These are phyloP conservation scores for Phallusia fumigata DNA, from an alignment of 23 tunicate genomes.

Conservation along the genomic window DNA sequence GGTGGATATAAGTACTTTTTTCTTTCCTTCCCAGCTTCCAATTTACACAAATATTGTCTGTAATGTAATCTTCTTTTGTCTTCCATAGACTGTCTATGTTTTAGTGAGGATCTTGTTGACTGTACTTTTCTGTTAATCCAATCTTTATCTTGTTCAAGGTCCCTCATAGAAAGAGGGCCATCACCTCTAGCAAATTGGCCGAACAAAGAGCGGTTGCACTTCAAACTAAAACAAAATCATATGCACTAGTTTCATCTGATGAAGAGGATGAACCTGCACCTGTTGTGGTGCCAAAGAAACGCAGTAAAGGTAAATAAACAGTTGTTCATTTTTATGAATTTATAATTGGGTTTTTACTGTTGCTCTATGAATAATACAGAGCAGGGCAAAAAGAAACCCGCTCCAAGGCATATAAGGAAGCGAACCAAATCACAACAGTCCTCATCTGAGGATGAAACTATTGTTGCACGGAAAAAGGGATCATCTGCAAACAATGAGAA, in stretches of 20 bases:
- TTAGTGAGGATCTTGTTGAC: too few relatives aligned
- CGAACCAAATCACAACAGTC: constrained; percentile 51
- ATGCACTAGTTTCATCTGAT: constrained; percentile 71
- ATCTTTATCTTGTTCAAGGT: constrained; percentile 28
- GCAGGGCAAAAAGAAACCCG: constrained; percentile 11
- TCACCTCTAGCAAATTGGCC: constrained; percentile 42
- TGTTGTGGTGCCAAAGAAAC: constrained; percentile 2
- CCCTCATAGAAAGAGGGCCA: constrained; percentile 67
- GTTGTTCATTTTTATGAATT: background rate
- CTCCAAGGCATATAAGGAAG: constrained; percentile 36
- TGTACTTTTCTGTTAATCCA: too few relatives aligned
- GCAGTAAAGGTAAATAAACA: background rate
- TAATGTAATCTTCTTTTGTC: too few relatives aligned
- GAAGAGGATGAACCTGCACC: constrained; percentile 51
- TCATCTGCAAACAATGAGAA: background rate
- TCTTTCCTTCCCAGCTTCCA: too few relatives aligned
- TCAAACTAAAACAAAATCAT: constrained; percentile 55
- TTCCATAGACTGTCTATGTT: too few relatives aligned
- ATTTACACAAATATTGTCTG: too few relatives aligned
- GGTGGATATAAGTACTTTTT: too few relatives aligned
- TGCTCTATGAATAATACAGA: background rate
- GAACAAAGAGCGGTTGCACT: constrained; percentile 51
- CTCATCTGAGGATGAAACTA: constrained; percentile 50
- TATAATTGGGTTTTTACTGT: too few relatives aligned
- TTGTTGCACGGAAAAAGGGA: background rate